Base-by-base conservation (phyloP, 2,888 invertebrate genomes). In the Aradus depressus region DNA sequence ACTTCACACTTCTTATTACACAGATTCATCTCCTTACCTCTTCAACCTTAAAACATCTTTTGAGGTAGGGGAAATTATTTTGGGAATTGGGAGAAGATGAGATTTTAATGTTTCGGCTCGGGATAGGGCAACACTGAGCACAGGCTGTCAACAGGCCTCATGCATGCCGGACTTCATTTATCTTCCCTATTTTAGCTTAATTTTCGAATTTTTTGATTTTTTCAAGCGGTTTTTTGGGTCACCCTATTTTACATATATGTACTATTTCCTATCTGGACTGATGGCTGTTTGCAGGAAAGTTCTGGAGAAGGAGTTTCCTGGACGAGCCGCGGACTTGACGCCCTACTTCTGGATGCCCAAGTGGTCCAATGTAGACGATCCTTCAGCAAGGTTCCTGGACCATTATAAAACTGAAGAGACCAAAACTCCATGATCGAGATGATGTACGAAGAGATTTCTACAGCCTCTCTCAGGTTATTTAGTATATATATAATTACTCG, bases 311-410 rank as follows among this genome's bases (percentile, higher is more conserved):
- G 71, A 73, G 39, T 84, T 75, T 60, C 69, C 72, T 1, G 75
- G 73, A 2, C 73, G 76, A 60, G 74, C 69, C 1, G 64, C 75
- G 48, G 71, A 71, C 60, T 78, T 84, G 52, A 74, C 76, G 38
- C 84, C 84, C 0, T 81, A 81, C 61, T 84, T 74, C 62, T 84
- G 84, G 84, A 84, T 84, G 84, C 84, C 84, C 1, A 75, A 77
- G 62, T 84, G 84, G 84, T 76, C 76, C 1, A 74, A 79, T 57
- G 75, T 80, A 0, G 70, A 75, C 0, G 84, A 84, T 67, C 84
- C 84, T 12, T 84, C 83, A 1, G 84, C 84, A 1, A 72, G 83
- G 60, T 83, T 82, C 64, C 81, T 84, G 54, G 75, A 76, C 61
- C 82, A 82, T 69, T 84, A 84, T 63, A 73, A 75, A 38, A 79